Base-by-base conservation (phyloP, 1,140 invertebrate genomes). In the Drosophila azteca region DNA sequence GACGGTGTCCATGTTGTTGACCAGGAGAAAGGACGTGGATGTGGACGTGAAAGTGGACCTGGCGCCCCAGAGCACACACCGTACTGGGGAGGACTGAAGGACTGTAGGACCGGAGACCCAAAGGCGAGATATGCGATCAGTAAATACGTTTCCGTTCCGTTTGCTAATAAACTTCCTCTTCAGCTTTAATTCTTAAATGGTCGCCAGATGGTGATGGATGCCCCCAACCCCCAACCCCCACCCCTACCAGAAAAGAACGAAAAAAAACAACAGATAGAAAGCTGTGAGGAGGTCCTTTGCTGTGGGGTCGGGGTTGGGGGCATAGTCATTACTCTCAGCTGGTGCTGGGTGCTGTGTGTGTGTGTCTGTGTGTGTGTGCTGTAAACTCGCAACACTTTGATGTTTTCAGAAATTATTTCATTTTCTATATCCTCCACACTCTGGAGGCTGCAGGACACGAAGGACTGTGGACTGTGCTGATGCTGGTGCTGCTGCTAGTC, bases 321-420 rank as follows among this genome's bases (percentile, higher is more conserved):
- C 41, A 64, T 51, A 77, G 68, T 59, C 80, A 88, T 90, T 90
- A 90, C 71, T 78, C 82, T 73, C 88, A 90, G 73, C 80, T 90
- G 88, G 69, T 67, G 31, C 9, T 2, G 17, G 17, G 29, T 35
- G 31, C 31, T 35, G 31, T 20, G 17, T 20, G 17, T 20, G 17
- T 20, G 17, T 20, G 17, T 20, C 17, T 20, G 31, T 11, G 35
- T 39, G 11, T 35, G 9, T 39, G 82, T 63, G 26, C 64, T 71
- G 71, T 72, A 66, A 78, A 63, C 67, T 62, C 67, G 71, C 82
- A 79, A 75, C 75, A 90, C 89, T 90, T 89, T 89, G 71, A 89
- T 87, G 77, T 78, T 85, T 39, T 90, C 62, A 77, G 66, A 63
- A 82, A 85, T 88, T 74, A 90, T 85, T 82, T 88, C 77, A 73